phyloP scores from a whole-genome alignment of 2,113 vertebrate genomes.

The Ranitomeya variabilis region DNA sequence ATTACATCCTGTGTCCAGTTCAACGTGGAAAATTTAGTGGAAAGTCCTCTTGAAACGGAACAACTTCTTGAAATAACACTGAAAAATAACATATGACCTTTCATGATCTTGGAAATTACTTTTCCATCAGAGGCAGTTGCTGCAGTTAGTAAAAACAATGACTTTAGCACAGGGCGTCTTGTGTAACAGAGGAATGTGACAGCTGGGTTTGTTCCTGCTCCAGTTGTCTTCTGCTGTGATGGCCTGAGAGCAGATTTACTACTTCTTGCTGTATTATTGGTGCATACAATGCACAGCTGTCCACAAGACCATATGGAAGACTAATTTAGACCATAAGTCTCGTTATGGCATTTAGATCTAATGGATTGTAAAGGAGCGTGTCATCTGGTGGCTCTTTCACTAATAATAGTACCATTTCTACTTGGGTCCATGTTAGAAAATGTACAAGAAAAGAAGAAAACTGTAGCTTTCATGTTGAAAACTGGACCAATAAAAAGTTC shows the following conservation, averaged over 20 bases:
- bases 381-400: neutral
- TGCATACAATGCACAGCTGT: conserved; percentile 38
- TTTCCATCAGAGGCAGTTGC: neutral
- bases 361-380: neutral
- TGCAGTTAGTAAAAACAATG: conserved; percentile 15
- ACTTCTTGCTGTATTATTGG: neutral
- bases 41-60: too few species aligned
- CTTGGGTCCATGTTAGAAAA: neutral
- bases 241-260: neutral
- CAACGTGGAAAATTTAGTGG: too few species aligned
- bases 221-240: conserved; percentile 38
- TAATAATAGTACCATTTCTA: neutral
- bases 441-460: too few species aligned
- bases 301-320: neutral
- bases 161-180: conserved; percentile 13
- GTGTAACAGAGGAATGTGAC: conserved; percentile 31
- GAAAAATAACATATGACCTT: neutral
- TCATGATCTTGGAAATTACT: neutral
- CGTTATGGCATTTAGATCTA: neutral
- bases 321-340: neutral
- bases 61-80: neutral
- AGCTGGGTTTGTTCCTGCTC: conserved; percentile 24
- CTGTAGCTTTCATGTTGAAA: neutral
- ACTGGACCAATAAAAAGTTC: neutral
- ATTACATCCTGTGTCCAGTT: too few species aligned